Base-by-base conservation (phyloP, 92 coral and sea anemone species). In the Palythoa grandiflora region DNA sequence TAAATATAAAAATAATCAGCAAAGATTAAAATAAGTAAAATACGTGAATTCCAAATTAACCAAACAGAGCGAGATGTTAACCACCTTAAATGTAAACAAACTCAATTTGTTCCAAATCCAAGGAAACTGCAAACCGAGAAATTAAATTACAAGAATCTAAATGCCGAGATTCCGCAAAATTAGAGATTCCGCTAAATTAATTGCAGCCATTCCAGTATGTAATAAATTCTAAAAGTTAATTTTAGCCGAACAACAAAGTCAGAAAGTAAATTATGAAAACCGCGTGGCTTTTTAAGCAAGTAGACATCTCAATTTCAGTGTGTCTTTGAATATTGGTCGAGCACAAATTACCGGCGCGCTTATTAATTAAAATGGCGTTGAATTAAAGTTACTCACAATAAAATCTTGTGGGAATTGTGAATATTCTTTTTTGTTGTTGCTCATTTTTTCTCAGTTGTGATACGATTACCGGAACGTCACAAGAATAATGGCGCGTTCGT, bases 311-410 rank as follows among this genome's bases (percentile, higher is more conserved):
- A 55, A 51, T 44, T 4, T 44, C 50, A 44, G 50, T 11, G 70
- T 1, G 10, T 35, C 5, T 19, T 63, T 63, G 70, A 63, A 17
- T 63, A 63, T 5, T 17, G 6, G 5, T 14, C 65, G 36, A 5
- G 8, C 17, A 63, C 36, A 17, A n/a, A 44, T 44, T 44, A 44
- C 6, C 70, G 70, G 21, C 36, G 68, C 70, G 19, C 35, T 63
- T 63, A n/a, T 9, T 15, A 54, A 14, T 59, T n/a, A 63, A 63
- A 63, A 17, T 1, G 20, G 70, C 21, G 20, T 17, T 17, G 70
- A 63, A n/a, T 63, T n/a, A 63, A 63, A 63, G 70, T 63, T 63
- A n/a, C 36, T 86, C 48, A 70, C 35, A 77, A 54, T 47, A 47
- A 70, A 36, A 35, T 2, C 48, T 47, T 68, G 54, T 79, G 37